Percentiles rank a stretch among this genome's conserved stretches.
These are phyloP conservation scores for Pandemis corylana DNA, from an alignment of 2,888 invertebrate genomes.

Conservation along the genomic window DNA sequence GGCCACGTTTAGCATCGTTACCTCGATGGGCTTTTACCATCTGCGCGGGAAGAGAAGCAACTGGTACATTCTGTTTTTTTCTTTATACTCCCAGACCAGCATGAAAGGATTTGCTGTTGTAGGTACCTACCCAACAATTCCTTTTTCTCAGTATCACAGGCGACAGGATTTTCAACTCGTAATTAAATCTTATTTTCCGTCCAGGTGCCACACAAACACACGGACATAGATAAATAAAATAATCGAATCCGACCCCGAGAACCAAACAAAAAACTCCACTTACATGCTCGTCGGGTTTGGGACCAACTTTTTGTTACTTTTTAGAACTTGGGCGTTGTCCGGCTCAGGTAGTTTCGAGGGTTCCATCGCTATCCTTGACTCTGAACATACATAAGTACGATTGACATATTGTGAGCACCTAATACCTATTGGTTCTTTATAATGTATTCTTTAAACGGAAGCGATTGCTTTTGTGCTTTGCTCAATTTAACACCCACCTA, in stretches of 20 bases:
- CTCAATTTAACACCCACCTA: too few relatives aligned
- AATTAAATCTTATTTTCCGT: neutral
- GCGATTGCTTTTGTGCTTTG: too few relatives aligned
- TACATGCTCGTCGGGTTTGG: neutral
- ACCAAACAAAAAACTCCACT: neutral
- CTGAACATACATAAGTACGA: neutral
- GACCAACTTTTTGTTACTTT: constrained; percentile 19
- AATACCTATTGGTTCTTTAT: neutral
- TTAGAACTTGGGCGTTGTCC: constrained; percentile 19
- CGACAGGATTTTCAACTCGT: too few relatives aligned
- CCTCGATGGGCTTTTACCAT: too few relatives aligned
- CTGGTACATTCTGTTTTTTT: too few relatives aligned
- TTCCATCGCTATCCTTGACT: constrained; percentile 6
- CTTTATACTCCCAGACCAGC: too few relatives aligned
- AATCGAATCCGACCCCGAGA: neutral
- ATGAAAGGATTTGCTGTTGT: too few relatives aligned
- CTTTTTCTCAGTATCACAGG: too few relatives aligned
- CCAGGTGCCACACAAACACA: neutral
- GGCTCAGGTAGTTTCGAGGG: constrained; percentile 21
- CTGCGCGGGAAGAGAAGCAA: too few relatives aligned
- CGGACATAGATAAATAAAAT: neutral
- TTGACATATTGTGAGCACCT: neutral
- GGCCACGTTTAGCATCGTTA: too few relatives aligned
- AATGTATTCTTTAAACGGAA: too few relatives aligned
- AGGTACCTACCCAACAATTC: too few relatives aligned